Evolutionary conservation across 64 coral and sea anemone genomes (phyloP), one percentile per base, ranked within the genome.

Genomic region (Montipora foliosa): DNA sequence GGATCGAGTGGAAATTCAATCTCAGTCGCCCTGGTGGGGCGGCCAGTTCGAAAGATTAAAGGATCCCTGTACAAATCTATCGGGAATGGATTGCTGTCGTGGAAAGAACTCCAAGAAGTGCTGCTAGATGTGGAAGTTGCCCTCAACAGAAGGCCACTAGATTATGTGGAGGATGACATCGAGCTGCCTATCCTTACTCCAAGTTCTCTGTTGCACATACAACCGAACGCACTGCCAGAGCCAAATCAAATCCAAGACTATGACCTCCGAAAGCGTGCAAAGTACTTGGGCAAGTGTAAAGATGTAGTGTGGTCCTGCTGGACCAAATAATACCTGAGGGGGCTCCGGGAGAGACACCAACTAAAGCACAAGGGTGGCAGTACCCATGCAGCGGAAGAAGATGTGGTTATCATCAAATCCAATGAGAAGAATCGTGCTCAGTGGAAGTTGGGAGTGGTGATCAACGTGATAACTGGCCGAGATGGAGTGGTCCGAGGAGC

Each of bases 401-500:
- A 92, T 12, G 75, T 92, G 16, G 81, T 85, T 12, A 92, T 85
- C 14, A 53, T 92, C 14, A 72, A 16, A 3, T 79, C 49, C 0
- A 70, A 92, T 1, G 57, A 92, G 16, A n/a, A 14, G 17, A 92
- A 92, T 67, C 25, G 90, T 0, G 82, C 74, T 25, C 48, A 55
- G 15, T 92, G 68, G 90, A 92, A 84, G 60, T 12, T 85, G 2
- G 81, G 78, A 0, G 82, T 83, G 20, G 29, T 92, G 1, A 6
- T 75, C 13, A 10, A 44, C 5, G 47, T 44, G 21, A 68, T 92
- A 21, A 60, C 80, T n/a, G 81, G 90, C 24, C 67, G 76, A 50
- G 90, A 92, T 85, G 90, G 90, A 5, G 55, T 29, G 16, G 90
- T 92, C 9, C 8, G 90, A 60, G 90, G 81, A 57, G 79, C 82